Evolutionary conservation across 2,113 vertebrate species (phyloP).

Genomic region (Dascyllus trimaculatus): DNA sequence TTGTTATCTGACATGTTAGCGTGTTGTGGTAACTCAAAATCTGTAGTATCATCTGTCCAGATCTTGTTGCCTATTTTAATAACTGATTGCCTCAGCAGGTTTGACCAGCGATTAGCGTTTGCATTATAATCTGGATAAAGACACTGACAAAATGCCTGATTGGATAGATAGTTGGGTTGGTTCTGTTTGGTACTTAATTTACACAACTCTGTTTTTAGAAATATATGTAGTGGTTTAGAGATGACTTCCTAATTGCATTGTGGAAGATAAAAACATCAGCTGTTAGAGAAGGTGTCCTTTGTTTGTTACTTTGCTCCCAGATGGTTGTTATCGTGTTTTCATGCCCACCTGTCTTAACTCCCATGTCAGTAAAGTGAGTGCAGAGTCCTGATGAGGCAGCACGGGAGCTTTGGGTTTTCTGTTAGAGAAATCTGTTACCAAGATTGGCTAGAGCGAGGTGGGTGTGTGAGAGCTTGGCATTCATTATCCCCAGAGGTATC

Average conservation of each 20-base stretch:
- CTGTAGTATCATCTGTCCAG: conserved; percentile 2
- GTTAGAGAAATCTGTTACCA: conserved; percentile 30
- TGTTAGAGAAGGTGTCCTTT: neutral
- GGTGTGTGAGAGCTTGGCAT: conserved; percentile 39
- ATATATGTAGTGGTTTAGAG: neutral
- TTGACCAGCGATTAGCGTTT: neutral
- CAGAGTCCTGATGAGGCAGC: conserved; percentile 34
- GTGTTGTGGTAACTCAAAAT: conserved; percentile 22
- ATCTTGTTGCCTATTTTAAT: conserved; percentile 22
- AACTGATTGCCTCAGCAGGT: conserved; percentile 9
- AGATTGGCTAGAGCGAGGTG: neutral
- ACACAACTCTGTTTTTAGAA: neutral
- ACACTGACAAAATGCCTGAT: neutral
- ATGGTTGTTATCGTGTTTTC: neutral
- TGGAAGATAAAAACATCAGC: neutral
- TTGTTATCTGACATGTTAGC: conserved; percentile 1
- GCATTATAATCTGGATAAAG: neutral
- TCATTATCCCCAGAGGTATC: conserved; percentile 52
- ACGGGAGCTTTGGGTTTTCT: conserved; percentile 35
- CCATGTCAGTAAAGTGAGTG: neutral
- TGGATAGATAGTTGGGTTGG: neutral
- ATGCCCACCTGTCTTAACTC: conserved; percentile 20
- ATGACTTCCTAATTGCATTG: neutral
- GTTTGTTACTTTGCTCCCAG: neutral
- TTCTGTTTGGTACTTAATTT: neutral